phyloP scores from a whole-genome alignment of 2,888 invertebrate species.

The Troilus luridus region DNA sequence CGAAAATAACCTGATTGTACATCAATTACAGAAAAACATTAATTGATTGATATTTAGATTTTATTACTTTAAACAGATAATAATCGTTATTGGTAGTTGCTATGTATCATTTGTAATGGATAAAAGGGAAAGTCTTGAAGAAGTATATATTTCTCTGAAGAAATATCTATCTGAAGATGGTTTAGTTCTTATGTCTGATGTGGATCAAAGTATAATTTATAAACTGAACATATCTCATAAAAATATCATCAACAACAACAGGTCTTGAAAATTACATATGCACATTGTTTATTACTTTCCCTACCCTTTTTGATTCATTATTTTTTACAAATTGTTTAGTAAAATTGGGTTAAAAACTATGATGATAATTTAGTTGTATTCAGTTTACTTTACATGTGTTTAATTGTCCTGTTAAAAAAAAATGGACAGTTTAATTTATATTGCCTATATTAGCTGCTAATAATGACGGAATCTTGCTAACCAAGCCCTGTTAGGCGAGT shows the following conservation, averaged over 20 bases:
- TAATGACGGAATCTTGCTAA: no score
- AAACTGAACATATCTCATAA: slow-evolving; percentile 34
- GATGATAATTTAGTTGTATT: no score
- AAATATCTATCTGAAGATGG: slow-evolving; percentile 41
- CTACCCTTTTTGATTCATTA: background rate
- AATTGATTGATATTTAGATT: background rate
- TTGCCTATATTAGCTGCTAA: no score
- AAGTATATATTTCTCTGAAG: slow-evolving; percentile 20
- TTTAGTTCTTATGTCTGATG: slow-evolving; percentile 48
- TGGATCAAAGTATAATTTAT: slow-evolving; percentile 50
- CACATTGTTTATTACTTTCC: background rate
- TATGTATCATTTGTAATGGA: slow-evolving; percentile 38
- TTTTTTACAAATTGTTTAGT: background rate
- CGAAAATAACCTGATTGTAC: no score
- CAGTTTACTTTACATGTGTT: no score
- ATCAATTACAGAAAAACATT: background rate
- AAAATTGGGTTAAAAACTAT: no score
- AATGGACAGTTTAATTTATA: no score
- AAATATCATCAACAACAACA: slow-evolving; percentile 50
- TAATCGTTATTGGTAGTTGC: background rate
- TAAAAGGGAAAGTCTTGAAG: background rate
- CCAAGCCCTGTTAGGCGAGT: no score
- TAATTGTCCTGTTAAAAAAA: no score
- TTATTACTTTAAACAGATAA: background rate
- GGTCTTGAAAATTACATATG: background rate